Conservation (phyloP, 2,888 invertebrate species). For the Sarcophaga carnaria region DNA sequence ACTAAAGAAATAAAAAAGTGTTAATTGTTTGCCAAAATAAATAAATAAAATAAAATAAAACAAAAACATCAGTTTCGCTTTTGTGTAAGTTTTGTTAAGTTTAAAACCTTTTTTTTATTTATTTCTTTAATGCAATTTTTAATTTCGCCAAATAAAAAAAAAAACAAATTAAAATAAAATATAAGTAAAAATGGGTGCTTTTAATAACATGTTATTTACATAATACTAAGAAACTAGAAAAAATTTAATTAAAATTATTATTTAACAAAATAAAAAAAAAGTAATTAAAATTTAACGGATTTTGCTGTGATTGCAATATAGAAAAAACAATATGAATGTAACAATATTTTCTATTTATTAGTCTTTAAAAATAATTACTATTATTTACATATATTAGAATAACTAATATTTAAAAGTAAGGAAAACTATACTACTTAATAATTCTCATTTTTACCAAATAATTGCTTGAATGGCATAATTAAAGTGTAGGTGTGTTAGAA, state of each 20-base stretch:
- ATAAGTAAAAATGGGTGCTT: slow-evolving; percentile 47
- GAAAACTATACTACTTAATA: too few species aligned
- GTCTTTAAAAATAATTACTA: too few species aligned
- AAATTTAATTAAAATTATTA: not conserved
- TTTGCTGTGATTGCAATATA: not conserved
- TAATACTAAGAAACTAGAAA: slow-evolving; percentile 46
- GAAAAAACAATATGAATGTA: too few species aligned
- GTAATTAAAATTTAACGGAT: not conserved
- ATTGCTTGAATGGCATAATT: too few species aligned
- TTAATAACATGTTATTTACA: slow-evolving; percentile 60
- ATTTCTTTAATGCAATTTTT: slow-evolving; percentile 48
- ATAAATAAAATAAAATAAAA: slow-evolving; percentile 19
- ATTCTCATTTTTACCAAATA: too few species aligned
- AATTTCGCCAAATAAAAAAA: slow-evolving; percentile 61
- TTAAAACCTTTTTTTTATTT: slow-evolving; percentile 34
- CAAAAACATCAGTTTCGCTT: slow-evolving; percentile 15
- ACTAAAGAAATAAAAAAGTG: slow-evolving; percentile 48
- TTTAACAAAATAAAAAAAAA: not conserved
- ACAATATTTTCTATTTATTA: too few species aligned
- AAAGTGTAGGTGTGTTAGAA: too few species aligned
- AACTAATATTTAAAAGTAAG: too few species aligned
- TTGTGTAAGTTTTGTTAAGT: slow-evolving; percentile 57
- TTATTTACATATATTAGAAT: too few species aligned
- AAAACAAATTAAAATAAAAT: slow-evolving; percentile 11
- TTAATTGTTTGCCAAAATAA: slow-evolving; percentile 68